phyloP scores from a whole-genome alignment of 2,888 invertebrate species.

The Eilema depressum region DNA sequence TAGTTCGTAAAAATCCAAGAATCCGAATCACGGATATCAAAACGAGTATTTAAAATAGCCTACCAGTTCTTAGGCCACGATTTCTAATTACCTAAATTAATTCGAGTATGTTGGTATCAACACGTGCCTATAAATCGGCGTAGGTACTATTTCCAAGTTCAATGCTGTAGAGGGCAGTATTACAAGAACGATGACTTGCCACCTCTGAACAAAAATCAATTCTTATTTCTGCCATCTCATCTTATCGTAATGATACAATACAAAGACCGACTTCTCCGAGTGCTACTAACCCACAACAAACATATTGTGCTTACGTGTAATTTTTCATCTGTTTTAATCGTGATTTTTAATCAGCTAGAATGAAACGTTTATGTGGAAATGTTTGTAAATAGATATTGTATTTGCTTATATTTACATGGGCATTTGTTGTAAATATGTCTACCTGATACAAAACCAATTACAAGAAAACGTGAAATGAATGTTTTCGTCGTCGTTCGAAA shows the following conservation, averaged over 20 bases:
- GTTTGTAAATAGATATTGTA: neutral
- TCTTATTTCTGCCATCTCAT: slow-evolving; percentile 66
- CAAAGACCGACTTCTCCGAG: slow-evolving; percentile 48
- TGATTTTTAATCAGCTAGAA: neutral
- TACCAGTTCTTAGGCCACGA: slow-evolving; percentile 29
- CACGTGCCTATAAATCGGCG: slow-evolving; percentile 51
- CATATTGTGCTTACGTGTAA: slow-evolving; percentile 30
- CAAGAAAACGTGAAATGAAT: neutral
- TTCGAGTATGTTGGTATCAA: slow-evolving; percentile 35
- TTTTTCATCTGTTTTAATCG: slow-evolving; percentile 13
- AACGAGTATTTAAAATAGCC: slow-evolving; percentile 26
- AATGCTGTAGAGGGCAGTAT: slow-evolving; percentile 63
- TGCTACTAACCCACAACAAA: slow-evolving; percentile 63
- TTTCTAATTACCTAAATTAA: slow-evolving; percentile 46
- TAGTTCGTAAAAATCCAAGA: slow-evolving; percentile 20
- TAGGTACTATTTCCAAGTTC: slow-evolving; percentile 66
- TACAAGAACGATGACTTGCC: slow-evolving; percentile 68
- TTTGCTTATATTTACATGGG: no score
- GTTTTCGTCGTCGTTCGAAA: no score
- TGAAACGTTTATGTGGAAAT: neutral
- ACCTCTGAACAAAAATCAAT: slow-evolving; percentile 52
- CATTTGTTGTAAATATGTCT: neutral
- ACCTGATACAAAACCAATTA: neutral
- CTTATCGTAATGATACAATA: slow-evolving; percentile 55
- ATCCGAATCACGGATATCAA: slow-evolving; percentile 18